Evolutionary conservation across 2,797 vertebrate genomes (phyloP).

Genomic region (Kryptopterus vitreolus): DNA sequence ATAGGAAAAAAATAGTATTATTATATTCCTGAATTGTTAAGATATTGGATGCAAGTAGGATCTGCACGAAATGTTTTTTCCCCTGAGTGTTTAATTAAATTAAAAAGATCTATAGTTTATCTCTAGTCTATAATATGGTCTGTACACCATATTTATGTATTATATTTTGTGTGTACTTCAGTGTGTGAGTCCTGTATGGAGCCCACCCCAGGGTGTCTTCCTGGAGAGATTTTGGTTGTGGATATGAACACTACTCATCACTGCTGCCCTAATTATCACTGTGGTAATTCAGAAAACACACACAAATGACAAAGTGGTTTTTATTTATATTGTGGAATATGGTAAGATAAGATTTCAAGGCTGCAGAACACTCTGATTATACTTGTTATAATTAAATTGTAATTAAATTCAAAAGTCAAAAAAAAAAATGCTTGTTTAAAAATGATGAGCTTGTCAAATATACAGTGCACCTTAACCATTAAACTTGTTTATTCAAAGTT

Average conservation of each 20-base stretch:
- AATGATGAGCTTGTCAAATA: too few species aligned
- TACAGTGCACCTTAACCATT: too few species aligned
- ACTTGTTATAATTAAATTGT: background rate
- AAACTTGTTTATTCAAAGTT: background rate
- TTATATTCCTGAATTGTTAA: too few species aligned
- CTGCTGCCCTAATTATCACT: slow-evolving; percentile 92
- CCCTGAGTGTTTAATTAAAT: too few species aligned
- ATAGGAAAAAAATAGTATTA: too few species aligned
- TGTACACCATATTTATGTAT: background rate
- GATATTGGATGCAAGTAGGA: too few species aligned
- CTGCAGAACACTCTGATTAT: background rate
- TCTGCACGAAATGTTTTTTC: too few species aligned
- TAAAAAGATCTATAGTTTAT: too few species aligned
- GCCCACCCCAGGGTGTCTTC: slow-evolving; percentile 80
- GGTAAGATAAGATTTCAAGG: background rate
- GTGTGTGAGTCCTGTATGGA: slow-evolving; percentile 94
- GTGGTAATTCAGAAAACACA: slow-evolving; percentile 76
- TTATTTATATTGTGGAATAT: too few species aligned
- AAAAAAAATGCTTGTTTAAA: background rate
- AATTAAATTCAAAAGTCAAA: background rate
- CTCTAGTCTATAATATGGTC: background rate
- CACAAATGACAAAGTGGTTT: background rate
- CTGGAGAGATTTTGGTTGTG: slow-evolving; percentile 90
- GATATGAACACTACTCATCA: slow-evolving; percentile 83
- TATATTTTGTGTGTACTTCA: slow-evolving; percentile 60